Evolutionary conservation across 1,140 invertebrate species (phyloP), one percentile per base, ranked within the genome.

Genomic region (Berghia stephanieae): DNA sequence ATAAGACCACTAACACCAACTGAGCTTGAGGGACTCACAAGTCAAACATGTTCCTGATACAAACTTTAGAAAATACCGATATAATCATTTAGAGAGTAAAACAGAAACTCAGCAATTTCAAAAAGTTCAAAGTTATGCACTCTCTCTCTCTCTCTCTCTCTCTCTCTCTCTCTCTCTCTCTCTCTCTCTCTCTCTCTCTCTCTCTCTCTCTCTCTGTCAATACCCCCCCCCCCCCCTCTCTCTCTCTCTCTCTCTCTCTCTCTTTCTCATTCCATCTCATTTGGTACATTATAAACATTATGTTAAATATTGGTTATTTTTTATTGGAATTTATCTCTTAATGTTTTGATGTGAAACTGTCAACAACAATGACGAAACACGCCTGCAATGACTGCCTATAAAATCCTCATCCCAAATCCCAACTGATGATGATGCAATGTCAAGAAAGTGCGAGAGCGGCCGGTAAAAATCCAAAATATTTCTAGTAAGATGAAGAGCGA

Each of bases 301-400:
- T 24, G 18, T 40, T 27, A 21, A 8, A 69, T 6, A 42, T 69
- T 0, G 27, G 21, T 0, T 6, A 42, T 69, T 3, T 69, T 8
- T 69, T 6, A 24, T 42, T 27, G 18, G 8, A 18, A 27, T 67
- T 40, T 75, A 21, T 57, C 24, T 38, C 24, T 27, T 21, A 34
- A 44, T n/a, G n/a, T n/a, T 75, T 75, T 60, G 49, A 60, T 67
- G 49, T 71, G 46, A 71, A 27, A 43, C 80, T 84, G 82, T 81
- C 78, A 85, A 85, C 76, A 80, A 84, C 80, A 82, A 83, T 80
- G 82, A 79, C 57, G 78, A 34, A 5, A 68, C n/a, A 36, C 38
- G 24, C n/a, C 21, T 36, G 5, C n/a, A n/a, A 44, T 46, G 4
- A 4, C 36, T 43, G 5, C 13, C 43, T 10, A 27, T 27, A 10